These are phyloP conservation scores for Saturnia pavonia DNA, from an alignment of 2,888 invertebrate genomes.

Conservation along the genomic window DNA sequence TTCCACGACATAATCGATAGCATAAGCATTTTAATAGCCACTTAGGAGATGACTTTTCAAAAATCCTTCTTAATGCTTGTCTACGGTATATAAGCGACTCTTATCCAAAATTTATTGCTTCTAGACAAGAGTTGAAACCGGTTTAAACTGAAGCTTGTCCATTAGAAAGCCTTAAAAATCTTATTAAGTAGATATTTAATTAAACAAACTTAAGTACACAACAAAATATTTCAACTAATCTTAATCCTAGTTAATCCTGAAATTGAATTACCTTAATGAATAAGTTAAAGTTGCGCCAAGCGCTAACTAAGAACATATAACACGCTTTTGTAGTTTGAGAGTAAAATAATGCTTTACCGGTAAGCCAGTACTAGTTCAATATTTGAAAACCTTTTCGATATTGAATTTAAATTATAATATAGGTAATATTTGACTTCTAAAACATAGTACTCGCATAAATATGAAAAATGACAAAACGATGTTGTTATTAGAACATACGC, in stretches of 20 bases:
- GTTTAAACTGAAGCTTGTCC: no score
- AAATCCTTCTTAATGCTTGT: no score
- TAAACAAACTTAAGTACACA: not conserved
- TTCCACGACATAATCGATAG: no score
- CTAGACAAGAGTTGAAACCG: no score
- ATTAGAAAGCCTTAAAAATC: not conserved
- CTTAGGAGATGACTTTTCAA: no score
- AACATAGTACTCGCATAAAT: no score
- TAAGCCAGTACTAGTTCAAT: not conserved
- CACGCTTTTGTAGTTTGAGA: not conserved
- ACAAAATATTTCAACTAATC: not conserved
- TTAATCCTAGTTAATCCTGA: not conserved
- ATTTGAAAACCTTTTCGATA: not conserved
- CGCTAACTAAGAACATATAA: not conserved
- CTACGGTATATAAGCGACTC: no score
- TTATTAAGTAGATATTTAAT: not conserved
- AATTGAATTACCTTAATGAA: not conserved
- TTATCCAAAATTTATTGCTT: no score
- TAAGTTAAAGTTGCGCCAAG: not conserved
- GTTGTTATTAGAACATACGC: not conserved
- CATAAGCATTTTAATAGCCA: no score
- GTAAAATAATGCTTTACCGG: not conserved
- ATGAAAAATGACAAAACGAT: not conserved
- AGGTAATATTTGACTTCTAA: no score
- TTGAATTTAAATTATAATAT: not conserved